These are phyloP conservation scores for Bembecia ichneumoniformis DNA, from an alignment of 2,888 invertebrate species.

Conservation along the genomic window DNA sequence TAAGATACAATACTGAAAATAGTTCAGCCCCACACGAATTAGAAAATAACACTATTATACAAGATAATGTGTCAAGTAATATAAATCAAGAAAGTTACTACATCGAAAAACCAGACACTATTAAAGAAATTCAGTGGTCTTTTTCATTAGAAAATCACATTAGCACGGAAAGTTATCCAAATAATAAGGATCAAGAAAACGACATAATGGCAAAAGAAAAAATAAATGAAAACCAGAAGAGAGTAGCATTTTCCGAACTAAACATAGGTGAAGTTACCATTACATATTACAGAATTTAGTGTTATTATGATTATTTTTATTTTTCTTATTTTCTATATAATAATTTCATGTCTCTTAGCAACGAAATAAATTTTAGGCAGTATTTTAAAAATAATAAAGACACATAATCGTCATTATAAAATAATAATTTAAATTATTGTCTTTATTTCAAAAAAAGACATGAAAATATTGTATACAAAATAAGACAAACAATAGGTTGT, in stretches of 20 bases:
- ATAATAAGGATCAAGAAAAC: conserved; percentile 16
- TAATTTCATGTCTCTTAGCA: no score
- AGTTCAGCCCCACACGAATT: neutral
- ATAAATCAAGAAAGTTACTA: neutral
- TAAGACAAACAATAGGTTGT: no score
- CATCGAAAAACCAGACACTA: neutral
- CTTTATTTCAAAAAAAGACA: no score
- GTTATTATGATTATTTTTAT: no score
- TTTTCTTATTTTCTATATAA: no score
- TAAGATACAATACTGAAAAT: neutral
- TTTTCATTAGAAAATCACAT: neutral
- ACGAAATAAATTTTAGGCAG: no score
- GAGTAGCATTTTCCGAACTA: conserved; percentile 43
- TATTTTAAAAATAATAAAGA: no score
- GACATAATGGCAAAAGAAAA: conserved; percentile 19
- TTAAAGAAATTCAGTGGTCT: neutral
- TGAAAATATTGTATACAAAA: no score
- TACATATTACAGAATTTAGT: no score
- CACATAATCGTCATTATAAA: no score
- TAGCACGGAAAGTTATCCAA: no score
- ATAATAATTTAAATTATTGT: no score
- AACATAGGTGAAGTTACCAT: conserved; percentile 33
- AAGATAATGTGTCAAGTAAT: neutral
- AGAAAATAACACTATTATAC: neutral
- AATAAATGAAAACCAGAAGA: conserved; percentile 34